phyloP scores from a whole-genome alignment of 2,113 vertebrate species.

The Pseudonaja textilis region DNA sequence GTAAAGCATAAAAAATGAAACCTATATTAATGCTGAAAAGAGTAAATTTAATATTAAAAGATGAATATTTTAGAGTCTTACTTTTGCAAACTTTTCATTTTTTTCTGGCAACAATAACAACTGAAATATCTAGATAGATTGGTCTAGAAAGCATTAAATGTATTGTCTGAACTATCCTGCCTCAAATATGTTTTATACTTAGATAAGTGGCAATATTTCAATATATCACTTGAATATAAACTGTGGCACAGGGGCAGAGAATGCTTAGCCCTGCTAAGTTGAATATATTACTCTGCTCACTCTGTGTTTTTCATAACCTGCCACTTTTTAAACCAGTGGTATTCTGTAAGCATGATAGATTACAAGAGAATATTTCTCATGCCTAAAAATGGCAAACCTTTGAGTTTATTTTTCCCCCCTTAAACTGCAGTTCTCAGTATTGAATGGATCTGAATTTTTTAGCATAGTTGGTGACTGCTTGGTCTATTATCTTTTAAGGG shows the following conservation, averaged over 20 bases:
- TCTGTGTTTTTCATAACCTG: slow-evolving; percentile 16
- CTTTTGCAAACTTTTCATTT: neutral
- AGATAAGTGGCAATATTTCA: slow-evolving; percentile 6
- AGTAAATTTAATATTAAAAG: neutral
- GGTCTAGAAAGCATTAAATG: neutral
- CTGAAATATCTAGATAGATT: slow-evolving; percentile 3
- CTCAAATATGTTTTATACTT: slow-evolving; percentile 13
- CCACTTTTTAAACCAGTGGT: slow-evolving; percentile 17
- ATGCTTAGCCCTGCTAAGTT: neutral
- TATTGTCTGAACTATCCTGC: neutral
- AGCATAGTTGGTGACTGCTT: neutral
- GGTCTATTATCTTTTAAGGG: neutral
- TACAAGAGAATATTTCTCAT: slow-evolving; percentile 8
- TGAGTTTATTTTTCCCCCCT: neutral
- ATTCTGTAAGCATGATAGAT: slow-evolving; percentile 25
- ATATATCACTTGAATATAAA: neutral
- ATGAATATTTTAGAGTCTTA: neutral
- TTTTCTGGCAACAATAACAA: neutral
- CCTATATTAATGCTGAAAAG: neutral
- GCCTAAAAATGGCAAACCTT: neutral
- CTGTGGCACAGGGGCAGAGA: neutral
- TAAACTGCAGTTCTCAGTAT: neutral
- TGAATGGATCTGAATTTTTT: neutral
- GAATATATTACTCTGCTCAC: slow-evolving; percentile 18
- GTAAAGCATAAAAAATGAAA: slow-evolving; percentile 6